Evolutionary conservation across 1,140 invertebrate species (phyloP).

Genomic region (Zaprionus gabonicus): DNA sequence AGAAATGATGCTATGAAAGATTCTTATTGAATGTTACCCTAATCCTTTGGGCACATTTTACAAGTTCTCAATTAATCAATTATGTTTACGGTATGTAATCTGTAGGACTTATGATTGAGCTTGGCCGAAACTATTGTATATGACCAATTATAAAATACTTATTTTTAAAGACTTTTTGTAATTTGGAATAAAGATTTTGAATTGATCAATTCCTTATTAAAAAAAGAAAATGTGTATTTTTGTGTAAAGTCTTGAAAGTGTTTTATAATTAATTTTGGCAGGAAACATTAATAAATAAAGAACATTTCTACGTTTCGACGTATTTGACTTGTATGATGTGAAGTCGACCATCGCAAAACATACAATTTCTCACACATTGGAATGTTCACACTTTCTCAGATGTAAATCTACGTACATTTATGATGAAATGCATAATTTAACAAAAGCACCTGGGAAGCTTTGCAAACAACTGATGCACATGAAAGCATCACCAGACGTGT

Average conservation of each 20-base stretch:
- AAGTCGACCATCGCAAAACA: not conserved
- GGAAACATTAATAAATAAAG: not conserved
- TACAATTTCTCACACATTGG: not conserved
- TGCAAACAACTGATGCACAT: no score
- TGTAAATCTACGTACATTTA: not conserved
- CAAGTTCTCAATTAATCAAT: no score
- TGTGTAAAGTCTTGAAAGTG: not conserved
- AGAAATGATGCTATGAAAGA: not conserved
- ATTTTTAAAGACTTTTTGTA: no score
- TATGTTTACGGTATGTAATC: no score
- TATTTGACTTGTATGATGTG: not conserved
- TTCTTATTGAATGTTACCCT: no score
- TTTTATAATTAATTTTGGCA: not conserved
- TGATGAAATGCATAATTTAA: constrained; percentile 3
- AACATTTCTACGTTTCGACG: not conserved
- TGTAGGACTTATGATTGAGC: no score
- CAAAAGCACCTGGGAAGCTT: not conserved
- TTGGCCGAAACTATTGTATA: no score
- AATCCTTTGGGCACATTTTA: no score
- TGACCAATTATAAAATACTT: no score
- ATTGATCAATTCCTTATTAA: no score
- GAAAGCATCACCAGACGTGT: not conserved
- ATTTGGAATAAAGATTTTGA: no score
- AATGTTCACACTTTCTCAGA: not conserved
- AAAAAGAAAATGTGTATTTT: no score